Evolutionary conservation across 2,888 invertebrate species (phyloP).

Genomic region (Lucinisca nassula): DNA sequence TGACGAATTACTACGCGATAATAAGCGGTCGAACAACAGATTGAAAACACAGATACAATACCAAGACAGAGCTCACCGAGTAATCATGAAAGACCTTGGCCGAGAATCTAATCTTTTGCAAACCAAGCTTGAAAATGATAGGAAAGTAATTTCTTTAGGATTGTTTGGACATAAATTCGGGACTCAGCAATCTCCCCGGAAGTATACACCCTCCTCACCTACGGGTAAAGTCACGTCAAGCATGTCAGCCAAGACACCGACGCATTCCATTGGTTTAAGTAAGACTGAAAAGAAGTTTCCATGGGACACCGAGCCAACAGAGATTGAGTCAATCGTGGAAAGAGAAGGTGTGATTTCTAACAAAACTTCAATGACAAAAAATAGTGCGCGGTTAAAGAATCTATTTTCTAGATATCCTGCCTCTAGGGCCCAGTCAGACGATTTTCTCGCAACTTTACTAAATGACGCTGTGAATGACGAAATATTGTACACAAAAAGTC

Average conservation of each 20-base stretch:
- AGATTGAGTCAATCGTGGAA: conserved; percentile 27
- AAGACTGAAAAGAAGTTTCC: conserved; percentile 53
- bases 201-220: conserved; percentile 45
- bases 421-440: conserved; percentile 49
- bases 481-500: conserved; percentile 56
- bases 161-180: conserved; percentile 62
- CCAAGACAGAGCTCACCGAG: conserved; percentile 77
- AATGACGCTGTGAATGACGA: conserved; percentile 67
- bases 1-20: conserved; percentile 77
- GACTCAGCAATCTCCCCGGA: conserved; percentile 30
- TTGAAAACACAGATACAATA: conserved; percentile 73
- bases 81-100: conserved; percentile 75
- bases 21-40: conserved; percentile 75
- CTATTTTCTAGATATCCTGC: conserved; percentile 30
- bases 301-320: conserved; percentile 40
- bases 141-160: conserved; percentile 43
- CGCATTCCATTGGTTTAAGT: not conserved
- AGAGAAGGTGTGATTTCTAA: conserved; percentile 27
- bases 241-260: conserved; percentile 17
- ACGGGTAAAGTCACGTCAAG: conserved; percentile 21
- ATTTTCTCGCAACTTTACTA: conserved; percentile 57
- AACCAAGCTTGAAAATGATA: conserved; percentile 63
- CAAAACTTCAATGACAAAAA: conserved; percentile 17
- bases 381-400: conserved; percentile 17
- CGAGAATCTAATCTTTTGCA: conserved; percentile 72